Evolutionary conservation across 2,113 vertebrate genomes (phyloP), one percentile per base, ranked within the genome.

Genomic region (Lamprotornis superbus): DNA sequence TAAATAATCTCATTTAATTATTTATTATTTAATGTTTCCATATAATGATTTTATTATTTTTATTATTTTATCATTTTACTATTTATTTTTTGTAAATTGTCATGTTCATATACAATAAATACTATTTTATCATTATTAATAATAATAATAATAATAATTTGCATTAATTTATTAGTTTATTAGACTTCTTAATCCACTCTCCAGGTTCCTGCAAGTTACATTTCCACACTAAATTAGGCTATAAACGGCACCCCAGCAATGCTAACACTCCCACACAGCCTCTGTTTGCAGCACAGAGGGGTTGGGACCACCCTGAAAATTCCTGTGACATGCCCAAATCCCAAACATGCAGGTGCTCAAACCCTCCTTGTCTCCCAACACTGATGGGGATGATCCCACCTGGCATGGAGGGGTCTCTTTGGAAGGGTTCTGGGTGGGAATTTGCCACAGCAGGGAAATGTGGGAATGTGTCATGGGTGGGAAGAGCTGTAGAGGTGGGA

Each of bases 301-400:
- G 10, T 7, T 52, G 37, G 73, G 10, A n/a, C 9, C 39, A 37
- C 31, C 39, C 59, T 10, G 9, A 50, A 67, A 80, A 57, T 5
- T 24, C 1, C 53, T 33, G 6, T 9, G 24, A 44, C 0, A 9
- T 0, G 0, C 27, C 2, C 0, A 42, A 79, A 39, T 22, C 35
- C 80, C 59, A n/a, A 7, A 30, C 0, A 6, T 5, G 3, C 15
- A 16, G 52, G 4, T 21, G 53, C 13, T n/a, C 27, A 37, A 15
- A 6, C 6, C 9, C 39, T 53, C 11, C 28, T 7, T 5, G 60
- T 17, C 8, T 25, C 46, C 12, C 28, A 39, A 0, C 27, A 3
- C 9, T 1, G 6, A 25, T 20, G 63, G 46, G n/a, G 20, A 5
- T 14, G 13, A 15, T 44, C 71, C 86, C 19, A 3, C 30, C 16